Conservation (phyloP, 2,113 vertebrate species). For the Xenus cinereus region DNA sequence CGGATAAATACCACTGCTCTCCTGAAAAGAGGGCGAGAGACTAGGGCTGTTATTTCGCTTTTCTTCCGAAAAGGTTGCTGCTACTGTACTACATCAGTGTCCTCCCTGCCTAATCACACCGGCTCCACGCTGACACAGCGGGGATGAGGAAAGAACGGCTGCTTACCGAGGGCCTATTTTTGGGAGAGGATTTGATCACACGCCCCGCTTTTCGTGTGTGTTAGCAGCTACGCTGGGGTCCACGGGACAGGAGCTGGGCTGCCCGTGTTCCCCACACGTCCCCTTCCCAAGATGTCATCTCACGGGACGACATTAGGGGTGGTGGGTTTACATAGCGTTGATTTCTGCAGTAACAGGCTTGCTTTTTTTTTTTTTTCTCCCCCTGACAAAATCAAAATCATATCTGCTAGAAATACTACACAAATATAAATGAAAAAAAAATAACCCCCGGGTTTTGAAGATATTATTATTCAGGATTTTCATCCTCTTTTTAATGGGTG, state of each 20-base stretch:
- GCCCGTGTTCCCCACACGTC: fast-evolving
- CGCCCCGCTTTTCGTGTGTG: neutral
- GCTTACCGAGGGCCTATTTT: neutral
- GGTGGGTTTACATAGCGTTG: neutral
- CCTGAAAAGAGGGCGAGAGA: neutral
- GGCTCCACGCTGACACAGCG: fast-evolving
- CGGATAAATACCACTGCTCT: neutral
- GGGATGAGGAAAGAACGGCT: neutral
- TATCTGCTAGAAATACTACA: neutral
- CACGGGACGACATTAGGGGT: neutral
- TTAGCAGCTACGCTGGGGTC: neutral
- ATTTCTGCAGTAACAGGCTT: neutral
- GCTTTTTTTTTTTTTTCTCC: neutral
- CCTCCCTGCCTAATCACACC: neutral
- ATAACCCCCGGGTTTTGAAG: neutral
- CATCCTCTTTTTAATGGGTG: neutral
- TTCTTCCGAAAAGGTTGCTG: neutral
- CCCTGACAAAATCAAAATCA: neutral
- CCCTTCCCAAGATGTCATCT: neutral
- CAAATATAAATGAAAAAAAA: neutral
- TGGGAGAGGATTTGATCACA: neutral
- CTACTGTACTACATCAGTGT: neutral
- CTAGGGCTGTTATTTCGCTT: neutral
- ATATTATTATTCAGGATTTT: neutral
- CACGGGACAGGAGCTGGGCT: neutral